Evolutionary conservation across 2,888 invertebrate species (phyloP).

Genomic region (Meliscaeva auricollis): DNA sequence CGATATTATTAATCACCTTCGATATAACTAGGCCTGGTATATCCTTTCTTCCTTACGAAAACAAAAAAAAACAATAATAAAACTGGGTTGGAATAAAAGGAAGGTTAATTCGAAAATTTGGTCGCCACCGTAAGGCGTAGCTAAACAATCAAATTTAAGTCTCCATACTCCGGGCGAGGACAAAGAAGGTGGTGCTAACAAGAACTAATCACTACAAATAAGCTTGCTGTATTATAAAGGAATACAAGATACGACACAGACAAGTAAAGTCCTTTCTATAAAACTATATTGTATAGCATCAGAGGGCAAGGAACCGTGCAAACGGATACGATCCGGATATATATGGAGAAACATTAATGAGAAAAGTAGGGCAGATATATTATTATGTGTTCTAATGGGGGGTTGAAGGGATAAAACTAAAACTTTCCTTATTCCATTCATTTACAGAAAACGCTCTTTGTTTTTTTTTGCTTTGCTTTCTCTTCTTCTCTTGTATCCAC

Average conservation of each 20-base stretch:
- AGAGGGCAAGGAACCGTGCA: constrained; percentile 13
- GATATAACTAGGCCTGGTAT: constrained; percentile 27
- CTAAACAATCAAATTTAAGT: constrained; percentile 67
- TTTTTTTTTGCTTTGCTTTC: constrained; percentile 1
- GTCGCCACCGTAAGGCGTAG: constrained; percentile 63
- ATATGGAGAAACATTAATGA: constrained; percentile 53
- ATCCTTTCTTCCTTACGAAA: not conserved
- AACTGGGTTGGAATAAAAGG: constrained; percentile 7
- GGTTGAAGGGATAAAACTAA: constrained; percentile 44
- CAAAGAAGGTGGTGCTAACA: constrained; percentile 70
- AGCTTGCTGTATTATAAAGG: constrained; percentile 48
- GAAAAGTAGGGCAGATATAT: constrained; percentile 48
- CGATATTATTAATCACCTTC: constrained; percentile 73
- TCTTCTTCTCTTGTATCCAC: not conserved
- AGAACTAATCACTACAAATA: constrained; percentile 76
- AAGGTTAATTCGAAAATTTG: constrained; percentile 62
- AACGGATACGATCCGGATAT: constrained; percentile 41
- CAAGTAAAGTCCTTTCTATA: not conserved
- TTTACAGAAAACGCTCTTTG: constrained; percentile 25
- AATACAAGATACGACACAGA: constrained; percentile 28
- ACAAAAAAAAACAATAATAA: constrained; percentile 9
- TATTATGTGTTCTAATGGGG: not conserved
- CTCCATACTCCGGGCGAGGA: constrained; percentile 38
- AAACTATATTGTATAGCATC: not conserved
- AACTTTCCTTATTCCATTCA: constrained; percentile 60